Evolutionary conservation across 2,888 invertebrate species (phyloP), one percentile per base, ranked within the genome.

Genomic region (Folsomia manolachei): DNA sequence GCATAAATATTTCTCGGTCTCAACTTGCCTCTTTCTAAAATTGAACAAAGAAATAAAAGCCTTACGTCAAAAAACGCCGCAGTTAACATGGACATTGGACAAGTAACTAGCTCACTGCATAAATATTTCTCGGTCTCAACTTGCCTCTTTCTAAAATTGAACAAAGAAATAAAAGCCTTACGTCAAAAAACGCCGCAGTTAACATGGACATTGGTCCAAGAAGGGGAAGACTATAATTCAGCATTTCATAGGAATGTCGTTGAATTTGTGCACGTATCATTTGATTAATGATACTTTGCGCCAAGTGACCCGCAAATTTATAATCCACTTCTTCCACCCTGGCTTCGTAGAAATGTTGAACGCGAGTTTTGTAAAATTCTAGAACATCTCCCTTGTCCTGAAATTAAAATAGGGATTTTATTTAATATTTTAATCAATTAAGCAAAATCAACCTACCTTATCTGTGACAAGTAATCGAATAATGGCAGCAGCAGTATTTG

Each of bases 351-450:
- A 94, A 92, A 79, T 93, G 93, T 79, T 91, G 91, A 0, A 91
- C 92, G 82, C 94, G 88, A 82, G 93, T 93, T 82, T 94, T 94
- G 83, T 94, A 95, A 84, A 94, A 94, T 11, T 91, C 91, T 76
- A 94, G 84, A 52, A 94, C 87, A 83, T 91, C 91, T 0, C 93
- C 92, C 82, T 91, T 93, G 26, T 87, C 87, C 81, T 84, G 78
- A 19, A 81, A 80, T 69, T 71, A 72, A 64, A 61, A 69, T 56
- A 61, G 11, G 27, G 7, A 4, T 9, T 39, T 2, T 65, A n/a
- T 65, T 7, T 65, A n/a, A n/a, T n/a, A 65, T 27, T 65, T 65
- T 23, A n/a, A 19, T 23, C 14, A 63, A 63, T 7, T n/a, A n/a
- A n/a, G n/a, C n/a, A n/a, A n/a, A n/a, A n/a, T 23, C 25, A 25